Evolutionary conservation across 2,113 vertebrate species (phyloP).

Genomic region (Marmota flaviventris): DNA sequence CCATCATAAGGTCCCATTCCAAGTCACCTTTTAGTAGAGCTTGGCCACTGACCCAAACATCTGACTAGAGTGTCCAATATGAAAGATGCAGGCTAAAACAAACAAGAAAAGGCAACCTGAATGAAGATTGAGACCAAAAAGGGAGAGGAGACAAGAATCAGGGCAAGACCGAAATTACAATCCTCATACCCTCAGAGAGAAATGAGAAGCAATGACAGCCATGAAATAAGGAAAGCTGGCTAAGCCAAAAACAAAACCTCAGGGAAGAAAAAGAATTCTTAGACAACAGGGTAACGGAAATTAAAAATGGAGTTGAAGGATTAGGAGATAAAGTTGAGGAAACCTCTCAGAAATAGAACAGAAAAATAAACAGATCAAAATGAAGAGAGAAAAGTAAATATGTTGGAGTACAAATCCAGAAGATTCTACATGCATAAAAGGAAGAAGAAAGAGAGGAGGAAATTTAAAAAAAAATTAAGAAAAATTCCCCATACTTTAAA

Average conservation of each 20-base stretch:
- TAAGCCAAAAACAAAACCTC: not conserved
- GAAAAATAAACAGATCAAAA: not conserved
- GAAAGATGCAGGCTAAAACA: not conserved
- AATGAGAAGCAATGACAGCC: constrained; percentile 5
- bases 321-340: not conserved
- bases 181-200: not conserved
- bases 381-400: not conserved
- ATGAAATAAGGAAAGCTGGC: not conserved
- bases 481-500: not conserved
- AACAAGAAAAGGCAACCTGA: not conserved
- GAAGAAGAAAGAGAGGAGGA: not conserved
- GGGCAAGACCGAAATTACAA: not conserved
- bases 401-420: not conserved
- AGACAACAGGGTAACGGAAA: not conserved
- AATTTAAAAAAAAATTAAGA: not conserved
- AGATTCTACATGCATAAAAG: not conserved
- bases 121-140: not conserved
- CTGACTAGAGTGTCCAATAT: not conserved
- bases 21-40: not conserved
- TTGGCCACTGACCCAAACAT: not conserved
- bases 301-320: not conserved
- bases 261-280: not conserved
- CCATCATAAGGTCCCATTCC: not conserved
- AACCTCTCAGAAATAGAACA: not conserved
- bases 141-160: not conserved